Conservation (phyloP, 2,888 invertebrate genomes). For the Drosophila ustulata region DNA sequence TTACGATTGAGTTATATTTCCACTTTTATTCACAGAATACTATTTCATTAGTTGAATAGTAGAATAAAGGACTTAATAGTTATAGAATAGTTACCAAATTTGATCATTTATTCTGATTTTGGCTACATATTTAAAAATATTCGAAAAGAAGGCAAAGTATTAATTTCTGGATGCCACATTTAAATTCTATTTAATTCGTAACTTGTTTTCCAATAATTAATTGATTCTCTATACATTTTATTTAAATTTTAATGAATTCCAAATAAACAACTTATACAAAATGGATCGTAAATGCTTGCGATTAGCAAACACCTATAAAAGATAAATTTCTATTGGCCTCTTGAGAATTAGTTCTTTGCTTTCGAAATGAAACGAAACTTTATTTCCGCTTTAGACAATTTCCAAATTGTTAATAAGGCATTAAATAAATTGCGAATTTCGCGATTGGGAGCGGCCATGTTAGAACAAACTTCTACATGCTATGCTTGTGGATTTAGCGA, state of each 20-base stretch:
- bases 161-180: too few relatives aligned
- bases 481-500: background rate
- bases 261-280: background rate
- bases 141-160: background rate
- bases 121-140: background rate
- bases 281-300: background rate
- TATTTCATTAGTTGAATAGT: too few relatives aligned
- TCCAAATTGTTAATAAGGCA: background rate
- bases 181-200: too few relatives aligned
- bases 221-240: background rate
- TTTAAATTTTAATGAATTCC: too few relatives aligned
- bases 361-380: constrained; percentile 1
- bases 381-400: constrained; percentile 13
- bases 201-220: background rate
- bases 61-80: too few relatives aligned
- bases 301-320: background rate
- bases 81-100: background rate
- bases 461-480: constrained; percentile 24
- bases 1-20: background rate
- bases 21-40: background rate
- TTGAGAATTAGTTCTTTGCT: background rate
- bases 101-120: background rate
- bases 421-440: constrained; percentile 12
- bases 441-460: constrained; percentile 5
- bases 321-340: background rate